Evolutionary conservation across 2,113 vertebrate species (phyloP), one percentile per base, ranked within the genome.

Genomic region (Ginglymostoma cirratum): DNA sequence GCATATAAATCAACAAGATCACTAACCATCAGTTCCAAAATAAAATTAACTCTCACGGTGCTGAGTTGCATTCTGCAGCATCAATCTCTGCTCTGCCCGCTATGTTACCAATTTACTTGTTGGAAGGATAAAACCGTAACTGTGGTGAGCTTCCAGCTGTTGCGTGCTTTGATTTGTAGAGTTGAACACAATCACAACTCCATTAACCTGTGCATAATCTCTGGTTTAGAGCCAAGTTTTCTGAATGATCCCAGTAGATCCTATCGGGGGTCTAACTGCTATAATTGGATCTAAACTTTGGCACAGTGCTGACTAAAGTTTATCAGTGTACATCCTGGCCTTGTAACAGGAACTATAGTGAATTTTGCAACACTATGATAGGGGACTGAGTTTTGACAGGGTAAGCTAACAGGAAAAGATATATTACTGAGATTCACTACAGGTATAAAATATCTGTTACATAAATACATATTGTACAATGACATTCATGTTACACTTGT

Each of bases 1-100:
- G n/a, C 45, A 48, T 89, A 86, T 89, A 96, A 97, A 97, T 86
- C 90, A 65, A 96, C 65, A 96, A 90, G 3, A 69, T 0, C 83
- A 38, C 24, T 7, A 70, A 38, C 76, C 86, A 66, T 76, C 45
- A 96, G 78, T 95, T 95, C 83, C 45, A 66, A 76, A 27, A 95
- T 70, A 95, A 72, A 45, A 72, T 95, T 95, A 95, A 95, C 67
- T 42, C 65, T 45, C 7, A 17, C 12, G 5, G 92, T 8, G 7
- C 92, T 34, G 52, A 90, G 87, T 30, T 30, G 27, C 52, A 55
- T 55, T 61, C 52, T 61, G 52, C 14, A 4, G 30, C 17, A 34
- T 90, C 52, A 6, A 4, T 4, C 5, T 5, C 48, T 90, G 52
- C 52, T 17, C 87, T 65, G 30, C 34, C 55, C 61, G 27, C 55